Evolutionary conservation across 92 coral and sea anemone species (phyloP), one percentile per base, ranked within the genome.

Genomic region (Montipora capitata): DNA sequence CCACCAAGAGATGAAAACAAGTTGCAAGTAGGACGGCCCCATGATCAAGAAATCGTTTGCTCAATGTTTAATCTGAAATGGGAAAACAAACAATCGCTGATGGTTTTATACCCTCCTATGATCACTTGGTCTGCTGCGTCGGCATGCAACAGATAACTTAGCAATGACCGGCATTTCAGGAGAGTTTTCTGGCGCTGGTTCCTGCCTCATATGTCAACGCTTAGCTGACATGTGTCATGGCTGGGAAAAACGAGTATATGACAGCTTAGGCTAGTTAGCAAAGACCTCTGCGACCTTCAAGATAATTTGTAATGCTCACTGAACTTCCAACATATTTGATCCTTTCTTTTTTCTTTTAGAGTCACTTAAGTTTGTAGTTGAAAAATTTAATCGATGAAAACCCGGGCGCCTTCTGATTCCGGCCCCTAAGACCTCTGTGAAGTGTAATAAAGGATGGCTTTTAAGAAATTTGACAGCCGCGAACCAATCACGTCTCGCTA

Each of bases 201-300:
- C 68, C 83, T 64, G 77, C 79, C 80, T 71, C 70, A 76, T 40
- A 35, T 85, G 83, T 85, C 89, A 85, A 16, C 89, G 82, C 74
- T 67, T 76, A 14, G 17, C 67, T 85, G 89, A 64, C 89, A 85
- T 85, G 42, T 75, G 83, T 85, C 87, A 72, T 42, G 72, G 79
- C 58, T 73, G 68, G 85, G 88, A 92, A 84, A 88, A 79, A 43
- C 72, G 81, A 57, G 63, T 76, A 92, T 80, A 73, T 92, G 95
- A 88, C 95, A 92, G 88, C 66, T 57, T 18, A 68, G 81, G 87
- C 95, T 92, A 41, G 93, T 92, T 92, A 92, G 95, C 91, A 80
- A 10, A 17, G 79, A 90, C 91, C 93, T 90, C 84, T 12, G 79
- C 72, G 74, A 69, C 87, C 73, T 40, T 44, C 57, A 84, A 13